Conservation (phyloP, 2,113 vertebrate genomes). For the Ctenomys sociabilis region DNA sequence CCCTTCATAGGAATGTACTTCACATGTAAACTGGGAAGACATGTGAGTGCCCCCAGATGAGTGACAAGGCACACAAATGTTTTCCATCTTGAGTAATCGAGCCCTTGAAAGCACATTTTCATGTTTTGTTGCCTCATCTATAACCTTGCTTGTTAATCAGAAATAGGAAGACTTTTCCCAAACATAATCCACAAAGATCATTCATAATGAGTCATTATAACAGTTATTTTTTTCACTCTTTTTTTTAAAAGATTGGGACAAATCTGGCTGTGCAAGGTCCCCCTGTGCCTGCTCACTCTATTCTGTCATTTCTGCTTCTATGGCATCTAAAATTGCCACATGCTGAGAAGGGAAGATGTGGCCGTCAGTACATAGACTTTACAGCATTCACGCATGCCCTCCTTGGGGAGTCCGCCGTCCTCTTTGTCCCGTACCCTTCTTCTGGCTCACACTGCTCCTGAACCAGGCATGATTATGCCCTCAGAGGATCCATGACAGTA, state of each 20-base stretch:
- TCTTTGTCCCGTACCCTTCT: background rate
- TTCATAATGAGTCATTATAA: background rate
- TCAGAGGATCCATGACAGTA: background rate
- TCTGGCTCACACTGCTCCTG: background rate
- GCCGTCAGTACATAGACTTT: background rate
- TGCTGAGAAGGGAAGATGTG: background rate
- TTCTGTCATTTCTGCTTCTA: background rate
- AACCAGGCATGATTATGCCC: background rate
- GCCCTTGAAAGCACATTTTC: background rate
- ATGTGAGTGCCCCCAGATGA: background rate
- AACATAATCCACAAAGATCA: background rate
- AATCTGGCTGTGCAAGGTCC: background rate
- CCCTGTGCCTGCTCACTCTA: background rate
- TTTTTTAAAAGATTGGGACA: background rate
- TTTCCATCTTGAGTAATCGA: background rate
- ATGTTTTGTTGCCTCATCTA: background rate
- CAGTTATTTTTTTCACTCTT: background rate
- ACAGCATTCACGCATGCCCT: rapidly evolving
- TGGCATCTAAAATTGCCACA: background rate
- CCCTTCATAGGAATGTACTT: background rate
- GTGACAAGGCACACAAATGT: background rate
- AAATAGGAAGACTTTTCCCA: background rate
- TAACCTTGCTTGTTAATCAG: background rate
- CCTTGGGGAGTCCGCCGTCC: rapidly evolving
- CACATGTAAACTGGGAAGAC: background rate